Percentiles rank a stretch among this genome's conserved stretches.
Evolutionary conservation across 2,797 vertebrate genomes (phyloP).

Genomic region (Coregonus suidteri): DNA sequence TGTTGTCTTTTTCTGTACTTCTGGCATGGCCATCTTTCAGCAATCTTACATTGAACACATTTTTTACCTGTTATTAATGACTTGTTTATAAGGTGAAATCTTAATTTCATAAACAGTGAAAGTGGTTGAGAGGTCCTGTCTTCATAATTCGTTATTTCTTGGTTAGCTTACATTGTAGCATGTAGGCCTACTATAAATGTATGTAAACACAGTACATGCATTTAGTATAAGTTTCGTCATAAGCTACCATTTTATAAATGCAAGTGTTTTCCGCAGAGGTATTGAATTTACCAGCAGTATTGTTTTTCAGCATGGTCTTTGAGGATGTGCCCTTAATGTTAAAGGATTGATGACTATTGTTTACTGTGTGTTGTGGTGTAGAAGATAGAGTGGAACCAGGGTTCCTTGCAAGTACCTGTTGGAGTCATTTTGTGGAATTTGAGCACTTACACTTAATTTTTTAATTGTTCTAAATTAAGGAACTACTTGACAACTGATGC

Average conservation of each 20-base stretch:
- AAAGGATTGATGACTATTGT: neutral
- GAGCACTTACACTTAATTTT: neutral
- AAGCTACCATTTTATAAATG: neutral
- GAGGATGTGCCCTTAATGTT: slow-evolving; percentile 8
- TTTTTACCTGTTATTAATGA: neutral
- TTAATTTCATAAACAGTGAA: no score
- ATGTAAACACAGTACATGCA: neutral
- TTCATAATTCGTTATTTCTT: neutral
- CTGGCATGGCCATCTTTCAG: neutral
- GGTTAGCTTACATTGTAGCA: neutral
- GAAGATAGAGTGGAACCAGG: no score
- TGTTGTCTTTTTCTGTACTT: neutral
- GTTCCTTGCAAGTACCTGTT: neutral
- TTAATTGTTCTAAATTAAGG: slow-evolving; percentile 30
- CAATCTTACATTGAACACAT: neutral
- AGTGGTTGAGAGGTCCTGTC: neutral
- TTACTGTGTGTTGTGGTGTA: neutral
- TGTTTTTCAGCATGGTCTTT: slow-evolving; percentile 39
- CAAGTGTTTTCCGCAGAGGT: slow-evolving; percentile 12
- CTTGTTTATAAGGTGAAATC: neutral
- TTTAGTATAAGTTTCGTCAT: neutral
- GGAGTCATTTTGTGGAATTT: neutral
- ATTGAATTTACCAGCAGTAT: slow-evolving; percentile 62
- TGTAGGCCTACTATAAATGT: neutral
- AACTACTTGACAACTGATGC: slow-evolving; percentile 17